Conservation (phyloP, 2,797 vertebrate species). For the Halcyon badia region DNA sequence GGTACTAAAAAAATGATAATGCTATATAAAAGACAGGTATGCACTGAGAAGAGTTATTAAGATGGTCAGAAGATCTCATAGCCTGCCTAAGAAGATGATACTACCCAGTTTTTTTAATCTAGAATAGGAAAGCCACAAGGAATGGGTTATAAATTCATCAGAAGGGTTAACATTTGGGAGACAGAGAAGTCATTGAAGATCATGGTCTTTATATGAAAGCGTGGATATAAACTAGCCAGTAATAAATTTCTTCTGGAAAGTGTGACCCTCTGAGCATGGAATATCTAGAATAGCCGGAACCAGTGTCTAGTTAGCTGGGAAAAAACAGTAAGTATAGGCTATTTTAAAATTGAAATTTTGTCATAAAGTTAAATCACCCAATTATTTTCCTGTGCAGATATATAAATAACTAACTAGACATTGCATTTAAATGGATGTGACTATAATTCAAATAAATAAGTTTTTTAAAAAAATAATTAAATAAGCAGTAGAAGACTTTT, state of each 20-base stretch:
- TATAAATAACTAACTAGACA: not conserved
- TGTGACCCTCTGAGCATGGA: not conserved
- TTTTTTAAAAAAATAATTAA: not conserved
- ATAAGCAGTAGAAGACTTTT: not conserved
- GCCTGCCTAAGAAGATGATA: not conserved
- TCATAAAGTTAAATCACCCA: not conserved
- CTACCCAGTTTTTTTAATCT: not conserved
- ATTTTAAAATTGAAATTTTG: not conserved
- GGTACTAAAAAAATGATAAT: not conserved
- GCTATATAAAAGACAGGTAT: not conserved
- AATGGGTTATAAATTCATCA: not conserved
- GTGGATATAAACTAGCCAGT: not conserved
- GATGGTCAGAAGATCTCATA: not conserved
- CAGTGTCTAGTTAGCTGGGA: not conserved
- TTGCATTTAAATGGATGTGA: not conserved
- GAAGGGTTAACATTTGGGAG: not conserved
- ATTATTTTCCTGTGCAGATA: not conserved
- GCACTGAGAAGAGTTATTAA: not conserved
- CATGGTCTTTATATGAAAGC: not conserved
- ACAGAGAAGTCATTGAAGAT: not conserved
- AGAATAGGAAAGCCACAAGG: not conserved
- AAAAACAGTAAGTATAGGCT: rapidly evolving
- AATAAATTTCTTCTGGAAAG: not conserved
- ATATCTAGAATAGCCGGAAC: not conserved
- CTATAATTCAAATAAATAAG: not conserved